Conservation (phyloP, 53 echinoderm and acorn worm genomes). For the Echinarachnius parma region DNA sequence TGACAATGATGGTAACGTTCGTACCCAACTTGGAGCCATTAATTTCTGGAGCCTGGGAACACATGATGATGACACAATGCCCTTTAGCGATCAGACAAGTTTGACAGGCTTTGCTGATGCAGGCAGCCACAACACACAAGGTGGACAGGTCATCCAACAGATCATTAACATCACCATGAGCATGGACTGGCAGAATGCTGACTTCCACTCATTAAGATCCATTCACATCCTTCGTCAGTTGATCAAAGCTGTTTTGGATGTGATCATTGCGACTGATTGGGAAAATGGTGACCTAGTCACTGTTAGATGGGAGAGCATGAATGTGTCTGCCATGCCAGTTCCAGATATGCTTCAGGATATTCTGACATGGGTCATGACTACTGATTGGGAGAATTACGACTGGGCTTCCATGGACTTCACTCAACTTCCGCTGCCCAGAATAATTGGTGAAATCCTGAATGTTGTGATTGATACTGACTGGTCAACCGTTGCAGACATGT, state of each 20-base stretch:
- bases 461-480: constrained; percentile 24
- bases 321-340: not conserved
- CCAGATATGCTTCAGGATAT: not conserved
- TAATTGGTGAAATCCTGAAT: constrained; percentile 14
- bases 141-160: constrained; percentile 6
- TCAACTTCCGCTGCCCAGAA: not conserved
- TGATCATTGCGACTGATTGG: not conserved
- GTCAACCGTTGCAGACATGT: constrained; percentile 1
- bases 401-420: constrained; percentile 15
- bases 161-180: constrained; percentile 13
- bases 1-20: not conserved
- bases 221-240: not conserved
- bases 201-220: constrained; percentile 3
- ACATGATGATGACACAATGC: not conserved
- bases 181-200: not conserved
- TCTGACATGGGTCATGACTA: not conserved
- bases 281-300: not conserved
- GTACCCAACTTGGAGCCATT: not conserved
- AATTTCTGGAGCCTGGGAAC: not conserved
- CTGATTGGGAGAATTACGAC: constrained; percentile 32
- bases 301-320: constrained; percentile 9
- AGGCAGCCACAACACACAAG: not conserved
- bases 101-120: not conserved
- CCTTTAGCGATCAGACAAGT: not conserved
- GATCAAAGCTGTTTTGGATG: not conserved